Conservation (phyloP, 2,797 vertebrate genomes). For the Lateolabrax maculatus region DNA sequence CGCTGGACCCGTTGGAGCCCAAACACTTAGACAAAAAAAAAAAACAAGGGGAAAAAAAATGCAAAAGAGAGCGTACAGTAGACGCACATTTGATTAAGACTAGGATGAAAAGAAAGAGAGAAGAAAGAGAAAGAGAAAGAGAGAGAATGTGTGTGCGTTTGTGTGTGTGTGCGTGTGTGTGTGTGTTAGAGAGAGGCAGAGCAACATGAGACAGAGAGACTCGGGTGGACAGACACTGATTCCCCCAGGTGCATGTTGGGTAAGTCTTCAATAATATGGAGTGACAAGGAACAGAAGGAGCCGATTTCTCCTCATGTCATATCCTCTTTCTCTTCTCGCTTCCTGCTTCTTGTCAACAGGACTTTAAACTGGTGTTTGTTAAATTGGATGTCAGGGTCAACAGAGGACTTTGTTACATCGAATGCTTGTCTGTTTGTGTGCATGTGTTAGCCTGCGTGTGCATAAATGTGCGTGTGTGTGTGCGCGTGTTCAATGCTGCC, state of each 20-base stretch:
- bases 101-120: constrained; percentile 42
- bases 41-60: constrained; percentile 3
- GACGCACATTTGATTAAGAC: constrained; percentile 43
- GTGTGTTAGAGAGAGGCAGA: constrained; percentile 57
- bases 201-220: constrained; percentile 79
- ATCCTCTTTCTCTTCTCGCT: constrained; percentile 86
- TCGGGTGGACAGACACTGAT: constrained; percentile 86
- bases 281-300: constrained; percentile 89
- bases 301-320: constrained; percentile 88
- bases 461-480: constrained; percentile 10
- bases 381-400: constrained; percentile 85
- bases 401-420: constrained; percentile 81
- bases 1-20: constrained; percentile 45
- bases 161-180: constrained; percentile 37
- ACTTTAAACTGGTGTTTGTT: constrained; percentile 88
- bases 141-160: constrained; percentile 26
- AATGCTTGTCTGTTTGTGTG: constrained; percentile 71
- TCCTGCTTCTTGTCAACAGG: constrained; percentile 86
- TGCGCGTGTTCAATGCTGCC: constrained; percentile 31
- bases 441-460: constrained; percentile 39
- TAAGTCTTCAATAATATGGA: constrained; percentile 88
- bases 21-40: constrained; percentile 39
- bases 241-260: constrained; percentile 88
- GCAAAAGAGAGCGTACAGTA: constrained; percentile 41
- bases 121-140: constrained; percentile 35